phyloP scores from a whole-genome alignment of 2,797 vertebrate genomes.

The Ctenopoma kingsleyae region DNA sequence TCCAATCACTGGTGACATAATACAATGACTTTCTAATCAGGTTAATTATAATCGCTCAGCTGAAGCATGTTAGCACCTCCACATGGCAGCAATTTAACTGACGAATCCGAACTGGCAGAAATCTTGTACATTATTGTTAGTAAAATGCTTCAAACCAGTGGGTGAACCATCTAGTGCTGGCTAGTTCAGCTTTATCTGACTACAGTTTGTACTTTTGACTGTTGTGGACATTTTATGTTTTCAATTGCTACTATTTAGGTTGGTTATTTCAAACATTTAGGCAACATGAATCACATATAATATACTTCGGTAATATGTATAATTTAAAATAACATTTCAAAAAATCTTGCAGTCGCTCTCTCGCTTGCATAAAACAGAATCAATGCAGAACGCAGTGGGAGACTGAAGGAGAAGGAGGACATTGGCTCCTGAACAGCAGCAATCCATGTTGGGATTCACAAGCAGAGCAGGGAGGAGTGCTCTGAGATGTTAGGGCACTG shows the following conservation, averaged over 20 bases:
- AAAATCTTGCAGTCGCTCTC: not conserved
- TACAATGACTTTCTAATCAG: conserved; percentile 41
- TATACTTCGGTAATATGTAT: not conserved
- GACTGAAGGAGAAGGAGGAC: conserved; percentile 24
- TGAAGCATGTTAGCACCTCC: conserved; percentile 1
- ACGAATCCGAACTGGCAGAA: not conserved
- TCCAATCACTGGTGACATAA: conserved; percentile 21
- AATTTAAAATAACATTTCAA: conserved; percentile 6
- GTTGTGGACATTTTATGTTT: not conserved
- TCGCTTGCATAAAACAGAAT: conserved; percentile 21
- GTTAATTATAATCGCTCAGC: conserved; percentile 45
- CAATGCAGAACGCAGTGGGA: conserved; percentile 20
- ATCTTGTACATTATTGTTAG: not conserved
- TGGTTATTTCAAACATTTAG: not conserved
- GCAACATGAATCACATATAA: not conserved
- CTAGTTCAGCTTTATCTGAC: not conserved
- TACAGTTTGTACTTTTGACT: not conserved
- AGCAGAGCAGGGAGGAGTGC: conserved; percentile 47
- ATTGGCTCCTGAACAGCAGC: conserved; percentile 55
- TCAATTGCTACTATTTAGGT: not conserved
- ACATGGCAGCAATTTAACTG: not conserved
- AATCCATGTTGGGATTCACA: conserved; percentile 59
- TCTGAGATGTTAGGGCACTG: conserved; percentile 50
- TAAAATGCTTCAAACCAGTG: not conserved
- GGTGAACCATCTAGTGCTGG: not conserved